A percentile compares a stretch with the other conserved stretches of the same genome.
Conservation (phyloP, 2,113 vertebrate genomes). For the Sinocyclocheilus anshuiensis region DNA sequence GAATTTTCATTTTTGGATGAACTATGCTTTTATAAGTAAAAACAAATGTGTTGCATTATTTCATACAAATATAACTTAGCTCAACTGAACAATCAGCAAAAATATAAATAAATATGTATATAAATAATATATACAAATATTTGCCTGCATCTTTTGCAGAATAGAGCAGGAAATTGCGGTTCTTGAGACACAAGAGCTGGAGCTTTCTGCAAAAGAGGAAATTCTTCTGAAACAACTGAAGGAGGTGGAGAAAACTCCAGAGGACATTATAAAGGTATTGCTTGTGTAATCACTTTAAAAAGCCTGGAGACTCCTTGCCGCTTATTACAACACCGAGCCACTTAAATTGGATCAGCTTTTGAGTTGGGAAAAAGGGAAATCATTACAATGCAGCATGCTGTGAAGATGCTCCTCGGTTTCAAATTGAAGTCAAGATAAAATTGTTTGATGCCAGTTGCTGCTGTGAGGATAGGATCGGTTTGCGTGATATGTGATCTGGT, state of each 20-base stretch:
- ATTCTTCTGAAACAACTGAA: conserved; percentile 87
- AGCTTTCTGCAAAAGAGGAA: conserved; percentile 86
- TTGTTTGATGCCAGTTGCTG: conserved; percentile 24
- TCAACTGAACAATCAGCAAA: neutral
- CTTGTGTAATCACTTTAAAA: conserved; percentile 30
- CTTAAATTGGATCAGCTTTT: conserved; percentile 15
- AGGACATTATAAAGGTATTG: conserved; percentile 94
- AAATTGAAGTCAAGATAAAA: conserved; percentile 20
- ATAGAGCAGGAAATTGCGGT: conserved; percentile 86
- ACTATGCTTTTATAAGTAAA: neutral
- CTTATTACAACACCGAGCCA: neutral
- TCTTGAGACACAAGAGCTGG: conserved; percentile 86
- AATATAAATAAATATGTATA: too few relatives aligned
- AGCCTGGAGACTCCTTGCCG: conserved; percentile 23
- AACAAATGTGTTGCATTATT: neutral
- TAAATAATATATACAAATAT: neutral
- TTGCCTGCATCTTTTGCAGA: conserved; percentile 64
- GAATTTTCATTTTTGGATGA: neutral
- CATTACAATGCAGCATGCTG: neutral
- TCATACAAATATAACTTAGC: neutral
- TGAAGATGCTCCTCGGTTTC: neutral
- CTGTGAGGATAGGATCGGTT: neutral
- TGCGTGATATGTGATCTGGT: neutral
- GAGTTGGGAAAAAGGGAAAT: neutral
- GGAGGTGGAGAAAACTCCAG: conserved; percentile 87